Evolutionary conservation across 2,113 vertebrate species (phyloP), one percentile per base, ranked within the genome.

Genomic region (Corydoras maculifer): DNA sequence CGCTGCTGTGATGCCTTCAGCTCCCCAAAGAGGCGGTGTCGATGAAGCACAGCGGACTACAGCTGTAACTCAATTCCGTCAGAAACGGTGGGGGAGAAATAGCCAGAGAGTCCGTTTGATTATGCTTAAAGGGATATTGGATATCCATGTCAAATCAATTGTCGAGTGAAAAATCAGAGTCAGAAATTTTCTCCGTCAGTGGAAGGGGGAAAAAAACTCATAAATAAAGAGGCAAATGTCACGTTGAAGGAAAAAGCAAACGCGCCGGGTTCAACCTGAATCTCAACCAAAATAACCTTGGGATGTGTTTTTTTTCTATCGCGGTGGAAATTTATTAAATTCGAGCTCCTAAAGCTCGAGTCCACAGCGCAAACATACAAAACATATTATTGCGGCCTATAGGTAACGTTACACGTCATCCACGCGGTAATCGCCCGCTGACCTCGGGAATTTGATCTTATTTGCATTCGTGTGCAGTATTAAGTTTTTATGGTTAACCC

Each of bases 71-170:
- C 81, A 85, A 89, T 88, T 87, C 64, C 72, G 78, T 83, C 81
- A 87, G 88, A 88, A 87, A 81, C 78, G 64, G 82, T 77, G 81
- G 68, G 80, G 77, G 69, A 57, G 79, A 81, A 75, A 82, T 53
- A 77, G 86, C 86, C 79, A 85, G 81, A 87, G 86, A 85, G 85
- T 82, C 86, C 84, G 85, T 87, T 89, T 80, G 85, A 83, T 88
- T 88, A 86, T 88, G 87, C 90, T 88, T 86, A 90, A 89, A 90
- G 88, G 87, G 90, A 88, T 83, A 90, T 84, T 81, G 85, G 88
- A 90, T 88, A 85, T 82, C 83, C 88, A 74, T 91, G 87, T 84
- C 89, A 84, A 91, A 91, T 91, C 86, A 87, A 88, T 91, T 91
- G 83, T 51, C 58, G 72, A 63, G 81, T 81, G 72, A 80, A 78